A percentile compares a stretch with the other conserved stretches of the same genome.
Conservation (phyloP, 2,888 invertebrate genomes). For the Dryadula phaetusa region DNA sequence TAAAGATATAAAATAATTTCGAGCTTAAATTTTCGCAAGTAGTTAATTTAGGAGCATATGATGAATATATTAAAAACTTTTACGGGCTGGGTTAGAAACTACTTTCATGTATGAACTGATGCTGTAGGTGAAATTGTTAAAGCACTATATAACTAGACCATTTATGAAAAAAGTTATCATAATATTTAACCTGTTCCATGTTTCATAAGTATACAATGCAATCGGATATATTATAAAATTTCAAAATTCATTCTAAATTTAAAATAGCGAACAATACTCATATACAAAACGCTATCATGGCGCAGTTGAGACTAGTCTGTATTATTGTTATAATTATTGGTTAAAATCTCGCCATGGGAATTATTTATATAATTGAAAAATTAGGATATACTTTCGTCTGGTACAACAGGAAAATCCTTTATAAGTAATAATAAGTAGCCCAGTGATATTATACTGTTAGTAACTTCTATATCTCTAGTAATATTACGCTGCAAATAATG, state of each 20-base stretch:
- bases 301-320: not conserved
- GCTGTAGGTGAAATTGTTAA: constrained; percentile 16
- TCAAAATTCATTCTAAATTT: too few relatives aligned
- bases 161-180: constrained; percentile 9
- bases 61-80: constrained; percentile 31
- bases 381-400: too few relatives aligned
- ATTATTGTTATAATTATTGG: not conserved
- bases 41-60: constrained; percentile 21
- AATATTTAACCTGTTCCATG: not conserved
- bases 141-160: constrained; percentile 1
- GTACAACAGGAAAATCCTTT: too few relatives aligned
- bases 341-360: not conserved
- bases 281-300: not conserved
- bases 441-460: not conserved
- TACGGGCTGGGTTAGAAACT: constrained; percentile 6
- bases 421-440: not conserved
- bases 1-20: constrained; percentile 22
- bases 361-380: too few relatives aligned
- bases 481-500: not conserved
- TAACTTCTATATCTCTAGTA: not conserved
- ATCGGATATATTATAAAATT: not conserved
- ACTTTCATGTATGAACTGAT: constrained; percentile 15
- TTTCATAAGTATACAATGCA: not conserved
- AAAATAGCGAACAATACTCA: not conserved
- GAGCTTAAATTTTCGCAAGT: constrained; percentile 12